phyloP scores from a whole-genome alignment of 2,888 invertebrate species.

The Tromatobia lineatoria region DNA sequence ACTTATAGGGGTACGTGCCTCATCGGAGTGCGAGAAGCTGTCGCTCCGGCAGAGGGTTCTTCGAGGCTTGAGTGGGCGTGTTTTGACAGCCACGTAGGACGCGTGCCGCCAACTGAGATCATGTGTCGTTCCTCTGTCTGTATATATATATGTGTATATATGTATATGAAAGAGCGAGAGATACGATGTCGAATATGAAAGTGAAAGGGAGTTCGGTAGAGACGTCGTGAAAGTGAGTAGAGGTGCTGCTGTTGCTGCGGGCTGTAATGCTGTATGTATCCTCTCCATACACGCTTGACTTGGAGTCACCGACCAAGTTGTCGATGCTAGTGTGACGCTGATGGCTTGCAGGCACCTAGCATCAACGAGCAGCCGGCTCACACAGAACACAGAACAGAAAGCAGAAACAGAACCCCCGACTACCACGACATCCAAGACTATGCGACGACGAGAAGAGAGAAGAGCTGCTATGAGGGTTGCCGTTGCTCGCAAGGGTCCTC shows the following conservation, averaged over 20 bases:
- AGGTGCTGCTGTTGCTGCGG: constrained; percentile 32
- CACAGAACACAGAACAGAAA: constrained; percentile 22
- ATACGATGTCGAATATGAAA: constrained; percentile 60
- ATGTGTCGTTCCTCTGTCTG: constrained; percentile 59
- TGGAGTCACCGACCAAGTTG: constrained; percentile 23
- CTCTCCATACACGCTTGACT: constrained; percentile 4
- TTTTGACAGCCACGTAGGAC: constrained; percentile 76
- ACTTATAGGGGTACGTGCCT: constrained; percentile 53
- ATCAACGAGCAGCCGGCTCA: constrained; percentile 32
- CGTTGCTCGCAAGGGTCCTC: constrained; percentile 12
- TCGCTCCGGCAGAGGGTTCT: constrained; percentile 47
- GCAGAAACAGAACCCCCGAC: constrained; percentile 39
- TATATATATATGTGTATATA: constrained; percentile 24
- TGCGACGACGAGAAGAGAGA: constrained; percentile 30
- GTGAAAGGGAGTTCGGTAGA: constrained; percentile 67
- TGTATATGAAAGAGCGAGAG: constrained; percentile 48
- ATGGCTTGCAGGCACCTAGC: constrained; percentile 56
- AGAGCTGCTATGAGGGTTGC: constrained; percentile 41
- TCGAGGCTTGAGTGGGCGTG: constrained; percentile 63
- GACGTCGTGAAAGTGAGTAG: constrained; percentile 42
- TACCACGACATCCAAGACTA: constrained; percentile 20
- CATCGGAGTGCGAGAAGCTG: constrained; percentile 55
- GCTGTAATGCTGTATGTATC: constrained; percentile 17
- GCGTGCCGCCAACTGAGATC: constrained; percentile 74
- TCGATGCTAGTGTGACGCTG: constrained; percentile 54